Conservation (phyloP, 2,888 invertebrate genomes). For the Craniophora ligustri region DNA sequence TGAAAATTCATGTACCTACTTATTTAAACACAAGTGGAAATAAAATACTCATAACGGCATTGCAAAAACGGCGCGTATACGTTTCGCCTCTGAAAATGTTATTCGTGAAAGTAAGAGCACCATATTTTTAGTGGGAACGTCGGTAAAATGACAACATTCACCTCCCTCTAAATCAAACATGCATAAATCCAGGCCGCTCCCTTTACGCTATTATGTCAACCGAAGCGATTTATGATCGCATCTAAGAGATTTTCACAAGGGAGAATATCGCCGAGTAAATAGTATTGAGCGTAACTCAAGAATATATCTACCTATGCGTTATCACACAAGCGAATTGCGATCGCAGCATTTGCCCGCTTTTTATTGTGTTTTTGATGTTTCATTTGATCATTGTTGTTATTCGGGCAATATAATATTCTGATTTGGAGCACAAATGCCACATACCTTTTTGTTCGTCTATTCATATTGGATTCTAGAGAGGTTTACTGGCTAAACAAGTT, state of each 20-base stretch:
- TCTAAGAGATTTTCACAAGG: conserved; percentile 83
- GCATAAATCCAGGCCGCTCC: conserved; percentile 84
- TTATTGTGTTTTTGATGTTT: conserved; percentile 50
- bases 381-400: conserved; percentile 52
- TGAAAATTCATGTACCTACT: conserved; percentile 51
- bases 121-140: conserved; percentile 67
- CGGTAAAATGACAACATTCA: conserved; percentile 73
- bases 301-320: conserved; percentile 61
- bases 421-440: conserved; percentile 39
- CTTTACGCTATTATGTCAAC: conserved; percentile 86
- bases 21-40: conserved; percentile 54
- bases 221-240: conserved; percentile 85
- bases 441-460: conserved; percentile 25
- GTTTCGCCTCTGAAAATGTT: conserved; percentile 61
- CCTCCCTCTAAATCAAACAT: conserved; percentile 83
- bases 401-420: conserved; percentile 41
- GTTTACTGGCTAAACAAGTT: conserved; percentile 13
- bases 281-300: conserved; percentile 71
- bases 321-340: conserved; percentile 52
- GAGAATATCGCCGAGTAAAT: conserved; percentile 79
- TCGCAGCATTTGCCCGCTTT: conserved; percentile 38
- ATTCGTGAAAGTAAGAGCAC: conserved; percentile 62
- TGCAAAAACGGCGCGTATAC: conserved; percentile 46
- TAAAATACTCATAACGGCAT: conserved; percentile 44
- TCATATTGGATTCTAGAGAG: conserved; percentile 11